Evolutionary conservation across 2,888 invertebrate genomes (phyloP).

Genomic region (Philopedon plagiatum): DNA sequence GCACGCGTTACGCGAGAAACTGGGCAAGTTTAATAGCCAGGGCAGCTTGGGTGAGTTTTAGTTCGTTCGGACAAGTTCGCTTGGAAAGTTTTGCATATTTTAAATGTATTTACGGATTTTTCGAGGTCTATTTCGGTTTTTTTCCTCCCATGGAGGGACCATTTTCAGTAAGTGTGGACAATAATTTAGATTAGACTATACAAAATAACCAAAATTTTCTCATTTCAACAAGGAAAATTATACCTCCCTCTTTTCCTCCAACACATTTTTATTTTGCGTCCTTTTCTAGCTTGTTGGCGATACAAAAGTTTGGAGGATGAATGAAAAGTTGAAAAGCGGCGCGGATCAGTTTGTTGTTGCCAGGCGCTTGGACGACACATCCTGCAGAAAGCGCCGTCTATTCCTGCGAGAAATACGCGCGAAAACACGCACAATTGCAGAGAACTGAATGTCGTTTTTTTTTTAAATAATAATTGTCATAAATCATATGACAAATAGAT

Average conservation of each 20-base stretch:
- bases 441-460: too few species aligned
- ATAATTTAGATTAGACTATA: not conserved
- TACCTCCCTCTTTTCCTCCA: not conserved
- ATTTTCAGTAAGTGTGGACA: too few species aligned
- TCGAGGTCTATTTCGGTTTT: too few species aligned
- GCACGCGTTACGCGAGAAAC: too few species aligned
- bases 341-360: constrained; percentile 61
- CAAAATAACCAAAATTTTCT: constrained; percentile 4
- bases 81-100: too few species aligned
- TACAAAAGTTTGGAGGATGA: constrained; percentile 33
- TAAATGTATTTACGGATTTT: too few species aligned
- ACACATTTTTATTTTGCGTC: constrained; percentile 7
- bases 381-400: constrained; percentile 31
- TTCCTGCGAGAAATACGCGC: constrained; percentile 28
- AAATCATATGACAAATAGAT: too few species aligned
- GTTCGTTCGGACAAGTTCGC: too few species aligned
- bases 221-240: constrained; percentile 16
- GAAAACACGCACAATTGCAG: constrained; percentile 17
- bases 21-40: too few species aligned
- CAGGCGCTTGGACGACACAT: constrained; percentile 58
- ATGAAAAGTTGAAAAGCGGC: constrained; percentile 46
- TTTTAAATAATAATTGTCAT: too few species aligned
- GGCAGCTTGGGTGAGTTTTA: too few species aligned
- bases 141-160: too few species aligned
- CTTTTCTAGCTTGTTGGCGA: constrained; percentile 13